A percentile compares a stretch with the other conserved stretches of the same genome.
Evolutionary conservation across 2,113 vertebrate species (phyloP).

Genomic region (Sinocyclocheilus rhinocerous): DNA sequence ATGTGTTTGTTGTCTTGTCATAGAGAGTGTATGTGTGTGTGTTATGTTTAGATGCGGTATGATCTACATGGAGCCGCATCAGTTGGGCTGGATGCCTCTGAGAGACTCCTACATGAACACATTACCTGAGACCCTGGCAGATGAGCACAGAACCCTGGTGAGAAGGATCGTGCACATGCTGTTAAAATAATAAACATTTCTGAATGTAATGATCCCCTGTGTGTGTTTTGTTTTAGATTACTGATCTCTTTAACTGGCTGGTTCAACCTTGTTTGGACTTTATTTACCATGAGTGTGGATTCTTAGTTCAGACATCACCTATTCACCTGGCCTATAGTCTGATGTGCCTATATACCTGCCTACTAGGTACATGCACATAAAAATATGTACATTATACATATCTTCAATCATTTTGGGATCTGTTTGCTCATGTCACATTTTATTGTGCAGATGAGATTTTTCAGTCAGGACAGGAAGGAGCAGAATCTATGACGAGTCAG

Average conservation of each 20-base stretch:
- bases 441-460: conserved; percentile 82
- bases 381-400: background rate
- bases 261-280: conserved; percentile 88
- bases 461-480: conserved; percentile 53
- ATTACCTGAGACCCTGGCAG: conserved; percentile 76
- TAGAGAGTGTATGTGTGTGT: conserved; percentile 43
- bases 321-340: conserved; percentile 83
- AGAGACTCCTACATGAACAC: conserved; percentile 90
- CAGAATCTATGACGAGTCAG: conserved; percentile 77
- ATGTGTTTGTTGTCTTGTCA: background rate
- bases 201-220: conserved; percentile 10
- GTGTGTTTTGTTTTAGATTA: conserved; percentile 74
- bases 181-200: background rate
- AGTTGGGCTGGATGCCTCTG: conserved; percentile 88
- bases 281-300: conserved; percentile 77
- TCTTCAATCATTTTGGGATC: background rate
- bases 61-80: conserved; percentile 94
- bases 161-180: conserved; percentile 36
- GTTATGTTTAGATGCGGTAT: conserved; percentile 85
- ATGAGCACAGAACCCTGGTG: conserved; percentile 83
- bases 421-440: conserved; percentile 7
- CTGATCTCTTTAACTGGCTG: conserved; percentile 87
- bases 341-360: conserved; percentile 84
- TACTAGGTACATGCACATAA: conserved; percentile 79
- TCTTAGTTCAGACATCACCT: conserved; percentile 83